A percentile compares a stretch with the other conserved stretches of the same genome.
Conservation (phyloP, 2,797 vertebrate genomes). For the Sebastiscus tertius region DNA sequence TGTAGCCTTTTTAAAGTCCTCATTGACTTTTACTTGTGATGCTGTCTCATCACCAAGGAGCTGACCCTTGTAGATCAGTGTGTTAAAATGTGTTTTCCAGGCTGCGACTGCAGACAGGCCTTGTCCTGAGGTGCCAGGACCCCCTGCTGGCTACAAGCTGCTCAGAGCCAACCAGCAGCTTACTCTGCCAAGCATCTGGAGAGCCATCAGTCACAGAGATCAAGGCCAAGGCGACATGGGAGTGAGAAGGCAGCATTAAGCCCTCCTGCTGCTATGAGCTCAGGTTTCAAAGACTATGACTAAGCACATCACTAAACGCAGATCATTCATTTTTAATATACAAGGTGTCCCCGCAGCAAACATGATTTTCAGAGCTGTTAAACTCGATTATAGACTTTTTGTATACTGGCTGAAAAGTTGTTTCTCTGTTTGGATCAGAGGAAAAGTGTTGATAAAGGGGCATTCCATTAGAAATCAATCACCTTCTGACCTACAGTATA, state of each 20-base stretch:
- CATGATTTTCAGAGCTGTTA: too few relatives aligned
- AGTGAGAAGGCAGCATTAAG: neutral
- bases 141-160: neutral
- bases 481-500: too few relatives aligned
- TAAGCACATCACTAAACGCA: neutral
- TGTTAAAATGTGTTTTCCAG: neutral
- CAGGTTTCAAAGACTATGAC: neutral
- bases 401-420: too few relatives aligned
- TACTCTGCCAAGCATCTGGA: neutral
- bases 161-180: neutral
- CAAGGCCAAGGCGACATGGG: neutral
- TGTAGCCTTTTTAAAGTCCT: too few relatives aligned
- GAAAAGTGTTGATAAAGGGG: neutral
- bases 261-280: neutral
- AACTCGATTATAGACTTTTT: too few relatives aligned
- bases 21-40: too few relatives aligned
- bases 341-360: too few relatives aligned
- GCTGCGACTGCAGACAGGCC: neutral
- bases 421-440: too few relatives aligned
- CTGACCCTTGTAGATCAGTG: neutral
- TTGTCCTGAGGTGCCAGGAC: neutral
- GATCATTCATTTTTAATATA: neutral
- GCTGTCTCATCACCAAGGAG: too few relatives aligned
- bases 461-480: neutral
- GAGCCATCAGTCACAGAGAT: slow-evolving; percentile 9